Conservation (phyloP, 2,888 invertebrate genomes). For the Epirrita christyi region DNA sequence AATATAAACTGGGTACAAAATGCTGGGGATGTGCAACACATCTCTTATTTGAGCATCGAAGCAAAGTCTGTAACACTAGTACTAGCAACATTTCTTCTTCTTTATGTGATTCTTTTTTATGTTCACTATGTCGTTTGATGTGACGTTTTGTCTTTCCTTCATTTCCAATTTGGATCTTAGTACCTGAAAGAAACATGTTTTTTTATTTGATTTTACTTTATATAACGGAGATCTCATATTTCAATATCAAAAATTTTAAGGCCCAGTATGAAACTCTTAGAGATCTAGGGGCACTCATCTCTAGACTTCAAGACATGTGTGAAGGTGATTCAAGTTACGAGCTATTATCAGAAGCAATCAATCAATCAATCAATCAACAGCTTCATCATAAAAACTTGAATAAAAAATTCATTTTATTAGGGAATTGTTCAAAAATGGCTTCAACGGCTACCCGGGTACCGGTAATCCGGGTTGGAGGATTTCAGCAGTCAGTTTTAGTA, state of each 20-base stretch:
- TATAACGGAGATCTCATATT: not conserved
- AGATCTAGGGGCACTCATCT: no score
- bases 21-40: slow-evolving; percentile 73
- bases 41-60: slow-evolving; percentile 79
- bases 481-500: no score
- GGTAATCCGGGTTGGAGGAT: no score
- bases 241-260: not conserved
- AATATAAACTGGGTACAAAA: slow-evolving; percentile 45
- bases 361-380: no score
- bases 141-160: slow-evolving; percentile 88
- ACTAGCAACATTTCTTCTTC: slow-evolving; percentile 86
- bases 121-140: slow-evolving; percentile 90
- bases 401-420: no score
- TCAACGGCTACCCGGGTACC: no score
- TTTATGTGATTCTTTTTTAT: slow-evolving; percentile 87
- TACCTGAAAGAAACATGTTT: slow-evolving; percentile 85
- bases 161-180: slow-evolving; percentile 93
- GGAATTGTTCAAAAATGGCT: no score
- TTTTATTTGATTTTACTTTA: not conserved
- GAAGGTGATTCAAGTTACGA: no score
- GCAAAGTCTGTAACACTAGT: slow-evolving; percentile 73
- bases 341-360: no score
- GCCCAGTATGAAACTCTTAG: no score
- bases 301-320: no score
- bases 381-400: no score